phyloP scores from a whole-genome alignment of 2,888 invertebrate species.

The Aricia artaxerxes region DNA sequence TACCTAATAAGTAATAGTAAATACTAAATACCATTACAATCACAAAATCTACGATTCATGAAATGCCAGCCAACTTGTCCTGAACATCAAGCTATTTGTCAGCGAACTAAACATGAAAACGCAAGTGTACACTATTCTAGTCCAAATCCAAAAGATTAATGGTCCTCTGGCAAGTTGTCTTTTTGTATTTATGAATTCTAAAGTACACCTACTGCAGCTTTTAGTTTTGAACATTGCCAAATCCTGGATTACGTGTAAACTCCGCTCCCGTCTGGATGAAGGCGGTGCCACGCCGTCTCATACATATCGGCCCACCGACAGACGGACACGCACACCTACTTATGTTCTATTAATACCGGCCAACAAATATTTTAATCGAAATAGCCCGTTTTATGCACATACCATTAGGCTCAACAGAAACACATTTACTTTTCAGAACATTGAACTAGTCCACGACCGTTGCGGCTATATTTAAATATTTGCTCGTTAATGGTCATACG shows the following conservation, averaged over 20 bases:
- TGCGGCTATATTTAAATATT: slow-evolving; percentile 26
- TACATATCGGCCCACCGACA: slow-evolving; percentile 68
- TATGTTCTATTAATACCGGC: slow-evolving; percentile 75
- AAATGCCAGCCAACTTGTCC: slow-evolving; percentile 12
- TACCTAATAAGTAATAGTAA: too few relatives aligned
- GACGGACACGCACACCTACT: slow-evolving; percentile 72
- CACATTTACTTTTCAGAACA: slow-evolving; percentile 29
- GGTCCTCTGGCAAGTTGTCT: background rate
- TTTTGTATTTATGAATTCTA: slow-evolving; percentile 17
- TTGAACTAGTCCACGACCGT: slow-evolving; percentile 29
- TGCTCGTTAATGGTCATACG: slow-evolving; percentile 43
- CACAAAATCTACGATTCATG: background rate
- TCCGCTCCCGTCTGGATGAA: slow-evolving; percentile 66
- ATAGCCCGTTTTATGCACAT: slow-evolving; percentile 76
- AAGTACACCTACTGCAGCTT: slow-evolving; percentile 7
- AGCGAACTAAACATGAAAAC: slow-evolving; percentile 4
- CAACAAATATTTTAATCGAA: slow-evolving; percentile 78
- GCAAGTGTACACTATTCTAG: background rate
- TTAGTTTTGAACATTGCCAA: slow-evolving; percentile 14
- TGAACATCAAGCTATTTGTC: background rate
- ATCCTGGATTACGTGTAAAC: slow-evolving; percentile 66
- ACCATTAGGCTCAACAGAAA: slow-evolving; percentile 57
- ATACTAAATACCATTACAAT: background rate
- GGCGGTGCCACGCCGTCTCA: slow-evolving; percentile 80
- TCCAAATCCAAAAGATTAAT: slow-evolving; percentile 7